Conservation (phyloP, 2,888 invertebrate genomes). For the Cantharis lateralis region DNA sequence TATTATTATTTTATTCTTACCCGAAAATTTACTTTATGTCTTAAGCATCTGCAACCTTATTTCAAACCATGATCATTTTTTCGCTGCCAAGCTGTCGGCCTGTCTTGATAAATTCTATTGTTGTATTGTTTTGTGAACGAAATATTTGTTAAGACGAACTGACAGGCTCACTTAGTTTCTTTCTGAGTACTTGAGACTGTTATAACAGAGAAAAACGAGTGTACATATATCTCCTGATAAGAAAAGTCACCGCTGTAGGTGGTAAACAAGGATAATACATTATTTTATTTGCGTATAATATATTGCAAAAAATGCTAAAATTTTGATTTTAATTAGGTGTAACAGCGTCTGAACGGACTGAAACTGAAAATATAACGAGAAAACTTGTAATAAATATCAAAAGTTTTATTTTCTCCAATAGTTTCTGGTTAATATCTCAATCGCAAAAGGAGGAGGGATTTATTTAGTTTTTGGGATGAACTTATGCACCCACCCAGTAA, state of each 20-base stretch:
- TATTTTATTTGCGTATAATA: background rate
- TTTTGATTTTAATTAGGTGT: background rate
- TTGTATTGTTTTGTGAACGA: conserved; percentile 47
- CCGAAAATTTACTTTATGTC: conserved; percentile 15
- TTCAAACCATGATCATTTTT: conserved; percentile 45
- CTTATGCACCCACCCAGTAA: background rate
- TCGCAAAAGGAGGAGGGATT: background rate
- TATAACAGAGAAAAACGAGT: conserved; percentile 13
- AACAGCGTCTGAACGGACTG: background rate
- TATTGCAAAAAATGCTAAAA: background rate
- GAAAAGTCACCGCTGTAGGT: background rate
- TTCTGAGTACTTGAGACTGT: conserved; percentile 30
- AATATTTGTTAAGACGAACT: conserved; percentile 49
- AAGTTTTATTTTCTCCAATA: background rate
- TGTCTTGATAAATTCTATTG: conserved; percentile 48
- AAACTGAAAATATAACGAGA: background rate
- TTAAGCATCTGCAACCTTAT: conserved; percentile 17
- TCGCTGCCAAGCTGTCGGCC: conserved; percentile 46
- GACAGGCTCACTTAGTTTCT: conserved; percentile 47
- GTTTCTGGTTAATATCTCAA: background rate
- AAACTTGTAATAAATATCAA: background rate
- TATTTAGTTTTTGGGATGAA: background rate
- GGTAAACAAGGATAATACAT: background rate
- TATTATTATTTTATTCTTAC: background rate
- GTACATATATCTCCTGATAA: conserved; percentile 15